Percentiles rank a stretch among this genome's conserved stretches.
phyloP scores from a whole-genome alignment of 2,888 invertebrate species.

The Cheilosia variabilis region DNA sequence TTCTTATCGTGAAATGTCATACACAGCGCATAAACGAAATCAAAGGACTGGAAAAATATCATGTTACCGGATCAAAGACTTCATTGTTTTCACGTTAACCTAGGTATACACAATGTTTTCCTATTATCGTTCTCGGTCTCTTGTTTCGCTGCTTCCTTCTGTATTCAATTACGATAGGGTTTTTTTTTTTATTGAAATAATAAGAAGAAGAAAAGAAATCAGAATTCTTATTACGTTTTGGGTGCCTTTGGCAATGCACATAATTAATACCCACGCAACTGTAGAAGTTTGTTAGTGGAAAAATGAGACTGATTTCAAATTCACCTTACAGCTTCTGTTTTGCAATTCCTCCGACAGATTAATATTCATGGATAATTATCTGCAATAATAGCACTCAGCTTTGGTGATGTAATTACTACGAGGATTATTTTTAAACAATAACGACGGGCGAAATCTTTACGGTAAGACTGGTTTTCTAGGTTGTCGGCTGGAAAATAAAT shows the following conservation, averaged over 20 bases:
- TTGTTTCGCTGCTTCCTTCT: neutral
- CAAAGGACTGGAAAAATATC: conserved; percentile 53
- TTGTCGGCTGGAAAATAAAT: too few species aligned
- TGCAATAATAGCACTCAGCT: too few species aligned
- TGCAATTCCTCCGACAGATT: too few species aligned
- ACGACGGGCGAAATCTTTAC: too few species aligned
- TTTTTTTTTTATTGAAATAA: neutral
- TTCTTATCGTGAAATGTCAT: conserved; percentile 60
- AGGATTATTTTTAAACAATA: too few species aligned
- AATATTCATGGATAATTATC: too few species aligned
- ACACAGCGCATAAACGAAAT: conserved; percentile 60
- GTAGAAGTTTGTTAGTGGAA: neutral
- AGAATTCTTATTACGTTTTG: conserved; percentile 4
- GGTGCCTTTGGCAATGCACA: conserved; percentile 5
- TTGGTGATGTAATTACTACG: too few species aligned
- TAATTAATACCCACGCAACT: conserved; percentile 14
- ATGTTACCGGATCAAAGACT: conserved; percentile 62
- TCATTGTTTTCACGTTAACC: conserved; percentile 56
- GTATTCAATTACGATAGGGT: conserved; percentile 5
- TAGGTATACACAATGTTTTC: conserved; percentile 13
- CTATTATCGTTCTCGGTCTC: conserved; percentile 19
- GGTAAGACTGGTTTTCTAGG: too few species aligned
- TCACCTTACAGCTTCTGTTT: too few species aligned
- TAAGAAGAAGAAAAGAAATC: conserved; percentile 5
- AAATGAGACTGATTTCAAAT: too few species aligned